Base-by-base conservation (phyloP, 2,797 vertebrate genomes). In the Cirrhinus molitorella region DNA sequence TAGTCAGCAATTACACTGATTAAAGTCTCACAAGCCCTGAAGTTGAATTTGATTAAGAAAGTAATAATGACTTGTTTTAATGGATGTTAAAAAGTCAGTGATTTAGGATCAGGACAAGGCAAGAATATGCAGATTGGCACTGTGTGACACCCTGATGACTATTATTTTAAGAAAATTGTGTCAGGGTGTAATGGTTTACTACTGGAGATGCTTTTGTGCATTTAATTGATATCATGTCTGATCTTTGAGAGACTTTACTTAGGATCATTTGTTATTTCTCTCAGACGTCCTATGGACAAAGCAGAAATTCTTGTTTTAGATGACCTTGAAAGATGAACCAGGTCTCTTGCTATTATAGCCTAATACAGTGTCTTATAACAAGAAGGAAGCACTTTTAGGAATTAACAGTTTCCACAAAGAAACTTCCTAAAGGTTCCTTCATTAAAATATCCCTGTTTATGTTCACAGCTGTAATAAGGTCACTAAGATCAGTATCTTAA, bases 401-500 rank as follows among this genome's bases (percentile, higher is more conserved):
- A 1, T 12, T 77, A 72, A 79, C 34, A 4, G 74, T 91, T 91
- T 90, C 78, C 87, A 80, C 79, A 90, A 78, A 89, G 88, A 70
- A 85, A 45, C 40, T 45, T 63, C 11, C 17, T 17, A 47, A 47
- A 63, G 43, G 10, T 89, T 74, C 63, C 89, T 78, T 74, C 49
- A 37, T 74, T 74, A 9, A 67, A 73, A 25, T 78, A 86, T 74
- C 12, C 57, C 67, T 76, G 45, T 76, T 81, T 63, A 86, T 86
- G 75, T 86, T 86, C 70, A 78, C 47, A 14, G 74, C n/a, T 5
- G 19, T 65, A 79, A 71, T 81, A 66, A 57, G n/a, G 87, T 40
- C 49, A 53, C 23, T 10, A 59, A 17, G 37, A 59, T 76, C 16
- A 3, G 37, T 61, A 61, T 76, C 37, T 76, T 59, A 59, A 74